Evolutionary conservation across 2,113 vertebrate species (phyloP).

Genomic region (Phycodurus eques): DNA sequence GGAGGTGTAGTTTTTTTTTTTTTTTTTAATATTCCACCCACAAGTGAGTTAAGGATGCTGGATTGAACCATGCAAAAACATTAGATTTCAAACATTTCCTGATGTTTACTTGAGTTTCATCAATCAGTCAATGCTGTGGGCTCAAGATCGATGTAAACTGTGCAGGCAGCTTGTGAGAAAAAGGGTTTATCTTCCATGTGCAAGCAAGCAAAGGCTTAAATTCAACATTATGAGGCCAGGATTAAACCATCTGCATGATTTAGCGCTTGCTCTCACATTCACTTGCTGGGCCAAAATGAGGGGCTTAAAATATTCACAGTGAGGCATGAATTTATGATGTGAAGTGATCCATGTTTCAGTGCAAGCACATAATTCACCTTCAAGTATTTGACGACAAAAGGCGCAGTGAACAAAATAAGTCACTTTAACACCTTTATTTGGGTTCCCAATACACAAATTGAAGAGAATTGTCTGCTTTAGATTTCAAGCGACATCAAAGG

Average conservation of each 20-base stretch:
- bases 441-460: constrained; percentile 64
- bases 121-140: neutral
- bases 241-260: constrained; percentile 57
- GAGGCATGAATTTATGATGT: neutral
- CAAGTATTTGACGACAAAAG: neutral
- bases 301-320: constrained; percentile 10
- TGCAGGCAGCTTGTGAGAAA: constrained; percentile 28
- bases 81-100: neutral
- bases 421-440: constrained; percentile 68
- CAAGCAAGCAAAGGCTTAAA: constrained; percentile 34
- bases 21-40: constrained; percentile 41
- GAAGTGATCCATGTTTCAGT: neutral
- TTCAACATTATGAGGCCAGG: constrained; percentile 37
- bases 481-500: constrained; percentile 57
- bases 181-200: constrained; percentile 32
- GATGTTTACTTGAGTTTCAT: neutral
- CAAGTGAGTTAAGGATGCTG: constrained; percentile 28
- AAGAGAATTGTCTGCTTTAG: constrained; percentile 60
- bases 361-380: neutral
- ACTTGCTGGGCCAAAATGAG: constrained; percentile 29
- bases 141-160: constrained; percentile 11
- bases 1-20: constrained; percentile 35
- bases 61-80: neutral
- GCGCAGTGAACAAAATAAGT: constrained; percentile 23
- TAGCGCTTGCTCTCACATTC: constrained; percentile 36